A percentile compares a stretch with the other conserved stretches of the same genome.
Evolutionary conservation across 2,888 invertebrate species (phyloP).

Genomic region (Orthosia gothica): DNA sequence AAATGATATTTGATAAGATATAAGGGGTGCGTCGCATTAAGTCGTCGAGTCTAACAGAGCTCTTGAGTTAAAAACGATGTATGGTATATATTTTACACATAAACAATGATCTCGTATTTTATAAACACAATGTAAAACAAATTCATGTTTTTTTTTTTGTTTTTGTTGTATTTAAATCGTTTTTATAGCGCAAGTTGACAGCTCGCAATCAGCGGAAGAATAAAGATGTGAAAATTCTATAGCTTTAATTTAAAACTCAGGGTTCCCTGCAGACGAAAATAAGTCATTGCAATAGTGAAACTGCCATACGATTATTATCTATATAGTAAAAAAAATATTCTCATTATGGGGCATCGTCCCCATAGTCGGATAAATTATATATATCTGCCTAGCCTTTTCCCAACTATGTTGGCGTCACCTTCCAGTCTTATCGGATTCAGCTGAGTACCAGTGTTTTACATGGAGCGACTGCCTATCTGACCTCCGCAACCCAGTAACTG

Average conservation of each 20-base stretch:
- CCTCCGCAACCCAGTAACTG: too few species aligned
- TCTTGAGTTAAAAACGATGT: conserved; percentile 55
- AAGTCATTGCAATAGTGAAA: neutral
- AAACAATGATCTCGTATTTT: conserved; percentile 89
- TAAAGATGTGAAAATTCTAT: conserved; percentile 2
- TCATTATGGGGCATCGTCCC: neutral
- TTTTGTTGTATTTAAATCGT: conserved; percentile 64
- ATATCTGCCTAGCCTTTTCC: too few species aligned
- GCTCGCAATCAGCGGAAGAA: conserved; percentile 2
- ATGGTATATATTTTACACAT: conserved; percentile 78
- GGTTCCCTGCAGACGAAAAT: neutral
- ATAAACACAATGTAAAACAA: conserved; percentile 74
- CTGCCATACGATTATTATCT: conserved; percentile 13
- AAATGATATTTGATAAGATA: conserved; percentile 7
- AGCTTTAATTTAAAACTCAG: conserved; percentile 32
- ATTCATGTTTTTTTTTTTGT: conserved; percentile 65
- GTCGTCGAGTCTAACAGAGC: conserved; percentile 27
- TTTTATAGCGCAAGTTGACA: conserved; percentile 46
- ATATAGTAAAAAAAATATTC: neutral
- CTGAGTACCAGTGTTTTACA: too few species aligned
- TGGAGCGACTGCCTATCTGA: too few species aligned
- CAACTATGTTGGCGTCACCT: too few species aligned
- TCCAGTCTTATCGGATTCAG: too few species aligned
- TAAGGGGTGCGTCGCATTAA: conserved; percentile 6
- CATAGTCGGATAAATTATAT: neutral